phyloP scores from a whole-genome alignment of 2,888 invertebrate genomes.

The Penaeus monodon region DNA sequence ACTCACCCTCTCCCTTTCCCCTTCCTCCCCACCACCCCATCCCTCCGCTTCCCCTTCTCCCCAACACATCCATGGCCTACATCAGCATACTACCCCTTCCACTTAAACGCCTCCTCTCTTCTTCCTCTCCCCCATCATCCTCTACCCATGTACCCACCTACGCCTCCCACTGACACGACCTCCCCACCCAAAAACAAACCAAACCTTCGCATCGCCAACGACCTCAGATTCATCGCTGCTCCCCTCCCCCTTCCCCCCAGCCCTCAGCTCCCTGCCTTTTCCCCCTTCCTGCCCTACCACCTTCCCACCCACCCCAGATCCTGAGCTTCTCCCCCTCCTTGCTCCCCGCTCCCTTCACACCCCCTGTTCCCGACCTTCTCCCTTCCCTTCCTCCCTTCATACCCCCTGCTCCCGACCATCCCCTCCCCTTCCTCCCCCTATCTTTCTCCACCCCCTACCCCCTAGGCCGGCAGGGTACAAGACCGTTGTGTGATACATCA shows the following conservation, averaged over 20 bases:
- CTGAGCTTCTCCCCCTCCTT: not conserved
- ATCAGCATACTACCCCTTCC: not conserved
- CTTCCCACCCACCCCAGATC: too few relatives aligned
- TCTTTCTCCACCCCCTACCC: not conserved
- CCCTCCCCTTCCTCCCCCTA: not conserved
- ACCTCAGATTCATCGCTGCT: not conserved
- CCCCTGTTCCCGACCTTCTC: not conserved
- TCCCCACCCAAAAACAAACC: not conserved
- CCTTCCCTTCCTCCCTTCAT: not conserved
- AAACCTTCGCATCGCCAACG: not conserved
- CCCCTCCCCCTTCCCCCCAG: not conserved
- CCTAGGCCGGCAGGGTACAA: not conserved
- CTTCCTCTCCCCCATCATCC: not conserved
- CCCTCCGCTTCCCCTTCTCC: not conserved
- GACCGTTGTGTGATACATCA: not conserved
- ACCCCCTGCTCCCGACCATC: not conserved
- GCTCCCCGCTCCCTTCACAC: not conserved
- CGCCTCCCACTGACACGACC: not conserved
- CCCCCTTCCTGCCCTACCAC: not conserved
- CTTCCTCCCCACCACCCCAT: not conserved
- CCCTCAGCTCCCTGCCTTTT: not conserved
- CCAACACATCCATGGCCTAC: not conserved
- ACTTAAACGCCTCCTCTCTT: not conserved
- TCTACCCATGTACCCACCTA: not conserved
- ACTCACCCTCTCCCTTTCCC: not conserved